Percentiles rank a stretch among this genome's conserved stretches.
Evolutionary conservation across 1,140 invertebrate species (phyloP).

Genomic region (Penaeus vannamei): DNA sequence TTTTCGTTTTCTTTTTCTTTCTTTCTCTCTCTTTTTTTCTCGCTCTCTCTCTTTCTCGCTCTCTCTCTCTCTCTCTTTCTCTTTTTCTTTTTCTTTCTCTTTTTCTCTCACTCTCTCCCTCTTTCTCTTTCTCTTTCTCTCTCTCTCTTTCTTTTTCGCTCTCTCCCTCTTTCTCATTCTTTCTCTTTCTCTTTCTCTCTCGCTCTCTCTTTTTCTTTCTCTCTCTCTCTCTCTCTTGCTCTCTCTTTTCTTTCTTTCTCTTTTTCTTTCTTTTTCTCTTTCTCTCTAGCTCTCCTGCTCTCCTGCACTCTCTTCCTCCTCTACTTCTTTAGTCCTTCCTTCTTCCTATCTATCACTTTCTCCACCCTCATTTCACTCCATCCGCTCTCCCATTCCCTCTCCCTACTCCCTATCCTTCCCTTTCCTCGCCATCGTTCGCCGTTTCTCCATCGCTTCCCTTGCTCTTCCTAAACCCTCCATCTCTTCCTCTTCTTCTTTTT

Average conservation of each 20-base stretch:
- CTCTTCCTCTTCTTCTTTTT: neutral
- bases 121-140: neutral
- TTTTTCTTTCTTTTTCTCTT: neutral
- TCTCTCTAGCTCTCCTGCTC: neutral
- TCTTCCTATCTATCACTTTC: neutral
- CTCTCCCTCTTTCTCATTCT: too few species aligned
- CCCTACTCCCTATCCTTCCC: neutral
- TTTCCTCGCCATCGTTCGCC: too few species aligned
- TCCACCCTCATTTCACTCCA: neutral
- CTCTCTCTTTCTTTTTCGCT: neutral
- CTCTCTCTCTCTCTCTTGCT: too few species aligned
- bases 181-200: neutral
- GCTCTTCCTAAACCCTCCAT: neutral
- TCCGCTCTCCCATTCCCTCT: neutral
- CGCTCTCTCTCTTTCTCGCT: neutral
- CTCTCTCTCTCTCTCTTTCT: too few species aligned
- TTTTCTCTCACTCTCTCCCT: neutral
- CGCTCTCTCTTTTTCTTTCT: neutral
- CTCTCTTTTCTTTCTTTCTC: too few species aligned
- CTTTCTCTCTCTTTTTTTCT: constrained; percentile 2
- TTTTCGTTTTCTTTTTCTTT: neutral
- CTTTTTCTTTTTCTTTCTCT: constrained; percentile 3
- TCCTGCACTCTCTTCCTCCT: neutral
- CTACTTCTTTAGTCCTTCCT: neutral
- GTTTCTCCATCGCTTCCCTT: neutral